Evolutionary conservation across 2,113 vertebrate genomes (phyloP).

Genomic region (Sander vitreus): DNA sequence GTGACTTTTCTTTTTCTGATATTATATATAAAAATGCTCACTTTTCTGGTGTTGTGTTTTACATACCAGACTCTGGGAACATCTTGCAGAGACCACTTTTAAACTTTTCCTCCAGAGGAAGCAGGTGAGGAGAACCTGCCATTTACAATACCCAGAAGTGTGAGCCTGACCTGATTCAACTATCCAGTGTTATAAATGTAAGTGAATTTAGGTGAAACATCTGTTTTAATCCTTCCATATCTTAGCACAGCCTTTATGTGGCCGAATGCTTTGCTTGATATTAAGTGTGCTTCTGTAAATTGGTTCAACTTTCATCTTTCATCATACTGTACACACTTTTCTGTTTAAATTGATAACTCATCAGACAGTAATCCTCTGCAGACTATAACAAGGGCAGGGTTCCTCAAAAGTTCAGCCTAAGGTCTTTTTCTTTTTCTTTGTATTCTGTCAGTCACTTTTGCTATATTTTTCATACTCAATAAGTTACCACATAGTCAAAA

Average conservation of each 20-base stretch:
- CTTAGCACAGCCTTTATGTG: constrained; percentile 39
- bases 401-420: constrained; percentile 33
- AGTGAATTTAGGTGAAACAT: constrained; percentile 39
- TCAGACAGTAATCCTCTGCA: constrained; percentile 60
- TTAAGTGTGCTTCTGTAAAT: constrained; percentile 52
- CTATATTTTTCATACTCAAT: background rate
- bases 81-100: background rate
- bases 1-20: constrained; percentile 39
- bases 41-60: constrained; percentile 37
- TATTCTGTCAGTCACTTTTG: background rate
- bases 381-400: constrained; percentile 26
- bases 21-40: constrained; percentile 21
- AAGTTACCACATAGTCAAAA: background rate
- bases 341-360: constrained; percentile 56
- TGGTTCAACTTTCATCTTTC: constrained; percentile 55
- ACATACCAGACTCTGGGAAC: background rate
- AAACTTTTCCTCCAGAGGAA: constrained; percentile 1
- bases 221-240: constrained; percentile 51
- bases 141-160: constrained; percentile 21
- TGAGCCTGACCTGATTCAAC: constrained; percentile 2
- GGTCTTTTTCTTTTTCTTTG: constrained; percentile 1
- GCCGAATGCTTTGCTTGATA: constrained; percentile 33
- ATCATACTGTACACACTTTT: constrained; percentile 40
- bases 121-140: background rate
- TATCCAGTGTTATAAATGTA: background rate